Conservation (phyloP, 2,797 vertebrate genomes). For the Tapirus indicus region DNA sequence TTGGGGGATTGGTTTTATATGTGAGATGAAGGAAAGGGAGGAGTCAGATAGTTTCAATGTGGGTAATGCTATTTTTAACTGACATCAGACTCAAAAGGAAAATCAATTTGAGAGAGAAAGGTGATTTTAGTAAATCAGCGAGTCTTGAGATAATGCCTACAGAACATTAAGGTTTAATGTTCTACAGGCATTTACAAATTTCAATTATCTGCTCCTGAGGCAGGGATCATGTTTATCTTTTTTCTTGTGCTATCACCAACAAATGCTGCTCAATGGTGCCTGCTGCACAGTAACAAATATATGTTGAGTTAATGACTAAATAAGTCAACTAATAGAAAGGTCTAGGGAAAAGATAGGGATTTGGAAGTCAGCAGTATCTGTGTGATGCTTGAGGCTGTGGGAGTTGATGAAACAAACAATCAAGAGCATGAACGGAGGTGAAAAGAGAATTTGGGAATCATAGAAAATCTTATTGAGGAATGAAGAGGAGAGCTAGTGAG, state of each 20-base stretch:
- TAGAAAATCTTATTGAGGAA: background rate
- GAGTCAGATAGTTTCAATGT: background rate
- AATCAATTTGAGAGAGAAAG: background rate
- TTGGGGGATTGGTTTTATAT: background rate
- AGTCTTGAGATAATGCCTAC: background rate
- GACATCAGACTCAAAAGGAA: background rate
- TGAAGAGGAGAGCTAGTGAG: background rate
- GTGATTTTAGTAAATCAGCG: background rate
- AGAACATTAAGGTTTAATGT: background rate
- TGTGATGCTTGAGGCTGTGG: background rate
- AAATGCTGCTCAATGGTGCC: background rate
- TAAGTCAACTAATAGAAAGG: background rate
- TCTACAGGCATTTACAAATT: background rate
- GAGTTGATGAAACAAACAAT: background rate
- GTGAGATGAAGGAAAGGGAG: background rate
- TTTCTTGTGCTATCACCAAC: background rate
- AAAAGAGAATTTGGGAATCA: background rate
- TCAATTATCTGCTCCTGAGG: background rate
- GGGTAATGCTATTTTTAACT: background rate
- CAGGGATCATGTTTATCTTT: background rate
- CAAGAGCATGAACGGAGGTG: background rate
- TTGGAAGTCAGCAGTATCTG: background rate
- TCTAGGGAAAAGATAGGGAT: background rate
- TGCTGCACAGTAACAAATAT: background rate
- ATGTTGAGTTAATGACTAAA: conserved; percentile 17